Percentiles rank a stretch among this genome's conserved stretches.
Evolutionary conservation across 1,140 invertebrate genomes (phyloP).

Genomic region (Drosophila tropicalis): DNA sequence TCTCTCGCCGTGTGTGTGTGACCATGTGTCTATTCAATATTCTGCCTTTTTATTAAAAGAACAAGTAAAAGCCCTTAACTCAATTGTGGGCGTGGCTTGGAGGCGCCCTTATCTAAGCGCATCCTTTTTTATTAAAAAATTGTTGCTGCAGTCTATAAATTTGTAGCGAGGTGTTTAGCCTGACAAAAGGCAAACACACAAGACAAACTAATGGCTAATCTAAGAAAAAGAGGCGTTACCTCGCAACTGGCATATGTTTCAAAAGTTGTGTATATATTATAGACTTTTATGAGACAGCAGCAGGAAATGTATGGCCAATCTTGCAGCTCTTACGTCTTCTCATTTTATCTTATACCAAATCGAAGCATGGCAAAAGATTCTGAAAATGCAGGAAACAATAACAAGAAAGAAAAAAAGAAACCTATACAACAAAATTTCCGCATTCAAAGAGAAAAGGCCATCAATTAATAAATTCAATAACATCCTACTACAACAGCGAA

Average conservation of each 20-base stretch:
- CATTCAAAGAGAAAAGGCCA: background rate
- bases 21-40: constrained; percentile 35
- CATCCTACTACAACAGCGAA: background rate
- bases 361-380: constrained; percentile 36
- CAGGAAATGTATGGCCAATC: constrained; percentile 55
- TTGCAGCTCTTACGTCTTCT: background rate
- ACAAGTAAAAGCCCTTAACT: constrained; percentile 27
- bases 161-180: constrained; percentile 52
- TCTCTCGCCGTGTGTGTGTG: constrained; percentile 15
- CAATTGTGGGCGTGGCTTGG: constrained; percentile 49
- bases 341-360: constrained; percentile 12
- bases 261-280: constrained; percentile 37
- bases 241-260: constrained; percentile 45
- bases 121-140: constrained; percentile 66
- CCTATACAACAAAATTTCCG: background rate
- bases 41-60: constrained; percentile 65
- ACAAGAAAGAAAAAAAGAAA: constrained; percentile 17
- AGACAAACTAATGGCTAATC: constrained; percentile 14
- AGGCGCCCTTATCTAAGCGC: constrained; percentile 33
- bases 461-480: constrained; percentile 7
- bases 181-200: background rate
- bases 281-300: constrained; percentile 57
- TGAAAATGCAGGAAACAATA: constrained; percentile 12
- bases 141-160: constrained; percentile 78
- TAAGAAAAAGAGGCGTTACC: constrained; percentile 3